Evolutionary conservation across 1,140 invertebrate genomes (phyloP), one percentile per base, ranked within the genome.

Genomic region (Drosophila kurseongensis): DNA sequence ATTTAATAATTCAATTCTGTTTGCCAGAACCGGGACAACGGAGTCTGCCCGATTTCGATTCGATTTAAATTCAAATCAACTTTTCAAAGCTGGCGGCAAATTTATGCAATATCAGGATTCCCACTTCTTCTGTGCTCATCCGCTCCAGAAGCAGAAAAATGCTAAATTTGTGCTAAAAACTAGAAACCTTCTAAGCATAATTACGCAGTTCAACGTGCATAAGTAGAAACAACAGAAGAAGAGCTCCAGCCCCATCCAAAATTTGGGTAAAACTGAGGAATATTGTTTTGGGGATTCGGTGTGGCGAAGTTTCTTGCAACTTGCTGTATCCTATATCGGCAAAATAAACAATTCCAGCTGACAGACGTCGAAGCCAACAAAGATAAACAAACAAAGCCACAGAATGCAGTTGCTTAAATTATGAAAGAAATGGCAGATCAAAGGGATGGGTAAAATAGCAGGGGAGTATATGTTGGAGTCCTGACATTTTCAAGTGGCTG

Each of bases 31-130:
- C 32, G 23, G 18, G 18, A 16, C 38, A 51, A n/a, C 41, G 57
- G n/a, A 60, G 56, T 61, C 69, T 73, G 69, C 18, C 40, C 73
- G 74, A 77, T 58, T 77, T 77, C 63, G 57, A 69, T 77, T 78
- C 66, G 55, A 66, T 75, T 75, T 65, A 67, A 76, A 76, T 76
- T 76, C 73, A 76, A 76, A 76, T 76, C 72, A 76, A 76, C 73
- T 67, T 75, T 63, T 67, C 72, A 75, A 75, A 75, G 74, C 62
- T 68, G 63, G 74, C 44, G 40, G 56, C 50, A 77, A 77, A 77
- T 77, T 77, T 77, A 77, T 78, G 74, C 75, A 62, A 51, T 48
- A 50, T 76, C 32, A 58, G 61, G 48, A 56, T 77, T 50, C 40
- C 36, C 41, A 16, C 41, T 32, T 48, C 62, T 35, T 44, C 44